Evolutionary conservation across 2,113 vertebrate genomes (phyloP).

Genomic region (Picathartes gymnocephalus): DNA sequence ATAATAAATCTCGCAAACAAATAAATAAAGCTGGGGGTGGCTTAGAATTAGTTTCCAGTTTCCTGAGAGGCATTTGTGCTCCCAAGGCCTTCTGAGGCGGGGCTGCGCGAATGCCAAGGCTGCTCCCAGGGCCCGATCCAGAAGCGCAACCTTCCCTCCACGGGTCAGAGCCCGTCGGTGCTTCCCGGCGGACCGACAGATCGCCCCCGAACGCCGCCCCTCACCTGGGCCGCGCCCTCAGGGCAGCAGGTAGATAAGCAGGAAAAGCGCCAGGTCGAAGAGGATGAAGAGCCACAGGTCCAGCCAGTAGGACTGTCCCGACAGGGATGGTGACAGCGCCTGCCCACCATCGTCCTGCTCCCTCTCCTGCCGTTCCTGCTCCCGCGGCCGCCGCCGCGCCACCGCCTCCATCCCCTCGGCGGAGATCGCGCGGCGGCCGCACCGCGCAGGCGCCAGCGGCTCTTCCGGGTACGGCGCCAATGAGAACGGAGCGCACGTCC

Average conservation of each 20-base stretch:
- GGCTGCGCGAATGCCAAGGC: neutral
- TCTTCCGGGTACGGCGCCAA: neutral
- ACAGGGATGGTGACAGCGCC: neutral
- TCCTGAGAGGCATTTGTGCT: neutral
- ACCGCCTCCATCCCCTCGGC: neutral
- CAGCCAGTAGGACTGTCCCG: conserved; percentile 87
- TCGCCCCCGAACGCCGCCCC: neutral
- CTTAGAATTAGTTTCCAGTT: neutral
- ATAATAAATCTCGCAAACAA: neutral
- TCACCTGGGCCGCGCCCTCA: conserved; percentile 37
- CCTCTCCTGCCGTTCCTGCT: neutral
- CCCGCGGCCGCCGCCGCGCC: neutral
- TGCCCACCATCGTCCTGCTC: neutral
- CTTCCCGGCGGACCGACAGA: neutral
- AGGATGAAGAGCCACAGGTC: conserved; percentile 86
- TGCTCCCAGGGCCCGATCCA: neutral
- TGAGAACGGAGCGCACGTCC: neutral
- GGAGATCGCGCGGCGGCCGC: neutral
- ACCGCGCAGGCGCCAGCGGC: neutral
- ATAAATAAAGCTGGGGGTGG: neutral
- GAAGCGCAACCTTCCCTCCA: neutral
- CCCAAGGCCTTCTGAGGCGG: neutral
- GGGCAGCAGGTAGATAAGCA: conserved; percentile 79
- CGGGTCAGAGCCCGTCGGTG: no score
- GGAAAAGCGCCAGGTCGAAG: conserved; percentile 79